phyloP scores from a whole-genome alignment of 2,797 vertebrate genomes.

The Carcharodon carcharias region DNA sequence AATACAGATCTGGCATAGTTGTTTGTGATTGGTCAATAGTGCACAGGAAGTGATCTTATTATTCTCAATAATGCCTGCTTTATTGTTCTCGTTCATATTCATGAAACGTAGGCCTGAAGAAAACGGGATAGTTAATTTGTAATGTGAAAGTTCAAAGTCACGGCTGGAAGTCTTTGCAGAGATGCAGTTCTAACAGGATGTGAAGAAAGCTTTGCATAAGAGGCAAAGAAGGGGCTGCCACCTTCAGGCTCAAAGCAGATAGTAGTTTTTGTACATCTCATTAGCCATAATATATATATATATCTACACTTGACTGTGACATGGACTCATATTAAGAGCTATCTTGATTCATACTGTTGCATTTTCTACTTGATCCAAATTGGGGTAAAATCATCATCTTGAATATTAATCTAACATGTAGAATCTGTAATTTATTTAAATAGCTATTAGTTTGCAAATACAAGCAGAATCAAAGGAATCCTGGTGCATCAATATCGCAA shows the following conservation, averaged over 20 bases:
- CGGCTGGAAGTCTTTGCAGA: neutral
- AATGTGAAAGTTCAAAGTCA: neutral
- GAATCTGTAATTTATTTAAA: neutral
- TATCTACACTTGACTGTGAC: neutral
- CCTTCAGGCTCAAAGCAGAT: neutral
- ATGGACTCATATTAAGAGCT: neutral
- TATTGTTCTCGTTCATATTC: neutral
- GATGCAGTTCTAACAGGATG: neutral
- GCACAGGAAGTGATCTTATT: neutral
- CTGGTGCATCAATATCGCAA: neutral
- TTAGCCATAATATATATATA: neutral
- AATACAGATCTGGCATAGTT: neutral
- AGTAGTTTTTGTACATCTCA: neutral
- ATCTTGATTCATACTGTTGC: neutral
- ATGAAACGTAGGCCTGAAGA: neutral
- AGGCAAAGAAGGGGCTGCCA: neutral
- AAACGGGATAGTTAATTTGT: conserved; percentile 5
- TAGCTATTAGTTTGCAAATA: neutral
- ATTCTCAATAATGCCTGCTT: neutral
- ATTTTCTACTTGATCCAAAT: neutral
- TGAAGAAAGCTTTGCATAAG: neutral
- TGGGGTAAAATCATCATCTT: neutral
- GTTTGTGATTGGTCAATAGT: neutral
- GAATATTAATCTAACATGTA: neutral
- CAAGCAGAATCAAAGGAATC: neutral